These are phyloP conservation scores for Zaprionus nigranus DNA, from an alignment of 1,140 invertebrate species.

Conservation along the genomic window DNA sequence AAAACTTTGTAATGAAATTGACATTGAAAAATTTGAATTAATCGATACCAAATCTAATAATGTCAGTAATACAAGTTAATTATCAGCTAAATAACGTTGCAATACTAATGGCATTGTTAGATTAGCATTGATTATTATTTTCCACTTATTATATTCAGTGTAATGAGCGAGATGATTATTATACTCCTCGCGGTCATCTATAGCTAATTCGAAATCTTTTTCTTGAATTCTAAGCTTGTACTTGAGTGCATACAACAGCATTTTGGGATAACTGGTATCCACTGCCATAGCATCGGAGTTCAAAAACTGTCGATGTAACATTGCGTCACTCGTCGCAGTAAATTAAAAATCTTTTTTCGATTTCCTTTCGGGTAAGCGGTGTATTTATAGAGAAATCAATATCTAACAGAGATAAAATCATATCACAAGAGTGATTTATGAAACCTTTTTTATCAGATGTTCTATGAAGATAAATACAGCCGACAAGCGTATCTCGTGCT, in stretches of 20 bases:
- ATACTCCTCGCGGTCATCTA: constrained; percentile 35
- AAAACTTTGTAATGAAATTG: too few relatives aligned
- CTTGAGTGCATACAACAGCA: constrained; percentile 25
- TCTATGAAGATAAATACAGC: constrained; percentile 45
- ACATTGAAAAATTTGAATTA: too few relatives aligned
- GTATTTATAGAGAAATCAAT: constrained; percentile 6
- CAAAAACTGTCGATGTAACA: constrained; percentile 32
- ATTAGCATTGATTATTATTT: constrained; percentile 36
- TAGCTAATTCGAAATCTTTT: neutral
- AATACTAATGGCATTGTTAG: constrained; percentile 34
- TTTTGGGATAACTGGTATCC: constrained; percentile 16
- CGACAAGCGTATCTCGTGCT: constrained; percentile 29
- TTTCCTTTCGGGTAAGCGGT: constrained; percentile 8
- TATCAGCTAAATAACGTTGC: constrained; percentile 25
- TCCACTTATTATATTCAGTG: constrained; percentile 50
- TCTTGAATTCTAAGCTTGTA: constrained; percentile 31
- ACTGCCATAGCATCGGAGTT: constrained; percentile 11
- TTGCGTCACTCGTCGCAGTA: constrained; percentile 41
- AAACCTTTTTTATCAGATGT: constrained; percentile 54
- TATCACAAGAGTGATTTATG: constrained; percentile 45
- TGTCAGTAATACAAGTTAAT: neutral
- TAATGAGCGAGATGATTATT: constrained; percentile 28
- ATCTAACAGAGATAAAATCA: constrained; percentile 19
- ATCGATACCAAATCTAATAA: too few relatives aligned
- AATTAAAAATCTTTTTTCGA: constrained; percentile 18